phyloP scores from a whole-genome alignment of 2,113 vertebrate genomes.

The Steatornis caripensis region DNA sequence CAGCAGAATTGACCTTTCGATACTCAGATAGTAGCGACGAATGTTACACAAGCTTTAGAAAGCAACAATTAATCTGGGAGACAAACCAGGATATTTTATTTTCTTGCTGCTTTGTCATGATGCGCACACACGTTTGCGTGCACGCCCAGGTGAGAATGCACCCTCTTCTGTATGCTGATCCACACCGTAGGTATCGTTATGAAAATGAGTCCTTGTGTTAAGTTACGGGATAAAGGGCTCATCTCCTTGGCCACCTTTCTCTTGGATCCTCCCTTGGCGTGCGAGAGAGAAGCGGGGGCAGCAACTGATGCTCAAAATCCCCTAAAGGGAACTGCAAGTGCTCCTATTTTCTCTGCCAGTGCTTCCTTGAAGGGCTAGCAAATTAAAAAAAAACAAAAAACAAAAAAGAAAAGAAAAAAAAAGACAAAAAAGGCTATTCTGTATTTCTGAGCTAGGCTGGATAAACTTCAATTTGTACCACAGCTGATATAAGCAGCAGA shows the following conservation, averaged over 20 bases:
- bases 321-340: too few species aligned
- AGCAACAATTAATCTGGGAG: background rate
- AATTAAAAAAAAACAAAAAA: too few species aligned
- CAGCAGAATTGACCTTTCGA: background rate
- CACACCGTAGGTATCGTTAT: too few species aligned
- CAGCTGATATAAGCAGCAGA: background rate
- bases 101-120: background rate
- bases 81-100: background rate
- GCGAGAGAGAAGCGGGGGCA: background rate
- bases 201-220: background rate
- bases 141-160: rapidly evolving
- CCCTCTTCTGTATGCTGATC: background rate
- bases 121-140: rapidly evolving
- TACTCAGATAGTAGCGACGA: rapidly evolving
- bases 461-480: background rate
- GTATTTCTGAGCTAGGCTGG: background rate
- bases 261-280: background rate
- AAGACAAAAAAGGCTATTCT: background rate
- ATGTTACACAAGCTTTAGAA: background rate
- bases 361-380: background rate
- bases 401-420: too few species aligned
- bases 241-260: background rate
- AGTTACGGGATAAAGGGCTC: background rate
- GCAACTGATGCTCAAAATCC: background rate
- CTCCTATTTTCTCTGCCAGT: background rate